Evolutionary conservation across 2,113 vertebrate genomes (phyloP), one percentile per base, ranked within the genome.

Genomic region (Albula goreensis): DNA sequence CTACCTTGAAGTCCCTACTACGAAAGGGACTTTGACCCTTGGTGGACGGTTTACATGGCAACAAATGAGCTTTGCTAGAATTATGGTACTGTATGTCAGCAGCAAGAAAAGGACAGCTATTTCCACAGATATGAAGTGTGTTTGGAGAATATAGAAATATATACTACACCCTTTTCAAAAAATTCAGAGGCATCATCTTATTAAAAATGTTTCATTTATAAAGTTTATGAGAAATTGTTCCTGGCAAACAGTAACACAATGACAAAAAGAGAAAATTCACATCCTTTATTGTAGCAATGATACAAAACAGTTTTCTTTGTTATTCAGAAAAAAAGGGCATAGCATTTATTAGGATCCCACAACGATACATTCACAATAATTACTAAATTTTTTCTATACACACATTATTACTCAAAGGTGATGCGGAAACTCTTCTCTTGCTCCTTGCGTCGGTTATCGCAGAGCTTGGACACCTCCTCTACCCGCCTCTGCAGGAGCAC

Each of bases 361-460:
- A 78, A 78, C 11, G 22, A 8, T 48, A 83, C 49, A 85, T 31
- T 50, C 53, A 56, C 53, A 78, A n/a, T 5, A 86, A 53, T 87
- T 31, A 77, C 12, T 60, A n/a, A 22, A 79, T 83, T 78, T 74
- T 74, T 74, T 74, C n/a, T 31, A 31, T n/a, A 74, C 25, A 50
- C 41, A n/a, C 7, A 56, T 15, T 15, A 83, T 94, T 88, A 96
- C 89, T 96, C 97, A 81, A 98, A 99, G 0, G 96, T 74, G 70
- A 99, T 95, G 7, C 97, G 93, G 87, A 97, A 97, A 87, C 96
- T 74, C n/a, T 74, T 74, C 70, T 99, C 98, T 85, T 99, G 98
- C 89, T 99, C 98, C 89, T 97, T 99, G 85, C 97, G 96, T 2
- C 97, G 97, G 31, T 93, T 97, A 90, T 99, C 98, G 0, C 97